phyloP scores from a whole-genome alignment of 2,113 vertebrate genomes.

The Rhynchopsitta pachyrhyncha region DNA sequence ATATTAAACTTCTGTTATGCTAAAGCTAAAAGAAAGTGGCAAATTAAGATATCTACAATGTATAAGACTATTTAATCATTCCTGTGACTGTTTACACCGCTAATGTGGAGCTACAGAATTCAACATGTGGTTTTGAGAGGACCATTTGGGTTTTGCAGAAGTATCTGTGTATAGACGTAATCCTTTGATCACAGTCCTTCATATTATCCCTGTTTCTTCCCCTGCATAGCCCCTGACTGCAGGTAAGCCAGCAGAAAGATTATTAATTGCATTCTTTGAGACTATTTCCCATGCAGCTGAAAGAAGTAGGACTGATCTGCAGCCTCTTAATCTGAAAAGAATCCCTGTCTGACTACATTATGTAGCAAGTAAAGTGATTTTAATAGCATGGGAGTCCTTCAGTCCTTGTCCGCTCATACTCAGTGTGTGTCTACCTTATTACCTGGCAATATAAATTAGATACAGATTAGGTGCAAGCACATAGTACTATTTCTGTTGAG shows the following conservation, averaged over 20 bases:
- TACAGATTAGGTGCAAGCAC: neutral
- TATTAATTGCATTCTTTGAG: neutral
- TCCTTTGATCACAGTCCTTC: neutral
- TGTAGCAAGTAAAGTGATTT: neutral
- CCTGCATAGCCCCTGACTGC: neutral
- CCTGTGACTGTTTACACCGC: fast-evolving
- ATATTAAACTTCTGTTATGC: neutral
- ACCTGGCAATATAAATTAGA: neutral
- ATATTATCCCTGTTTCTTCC: neutral
- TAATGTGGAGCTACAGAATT: neutral
- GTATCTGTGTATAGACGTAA: neutral
- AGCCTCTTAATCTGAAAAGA: neutral
- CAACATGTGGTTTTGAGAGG: neutral
- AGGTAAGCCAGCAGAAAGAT: neutral
- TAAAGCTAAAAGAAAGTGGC: neutral
- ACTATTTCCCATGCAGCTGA: neutral
- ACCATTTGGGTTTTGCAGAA: neutral
- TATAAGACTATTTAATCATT: neutral
- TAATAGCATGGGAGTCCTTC: neutral
- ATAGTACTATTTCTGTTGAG: neutral
- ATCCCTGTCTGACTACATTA: neutral
- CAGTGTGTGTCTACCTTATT: neutral
- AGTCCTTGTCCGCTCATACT: neutral
- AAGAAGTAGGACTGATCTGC: neutral
- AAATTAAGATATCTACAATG: neutral